A percentile compares a stretch with the other conserved stretches of the same genome.
Evolutionary conservation across 2,888 invertebrate species (phyloP).

Genomic region (Papilio gigon): DNA sequence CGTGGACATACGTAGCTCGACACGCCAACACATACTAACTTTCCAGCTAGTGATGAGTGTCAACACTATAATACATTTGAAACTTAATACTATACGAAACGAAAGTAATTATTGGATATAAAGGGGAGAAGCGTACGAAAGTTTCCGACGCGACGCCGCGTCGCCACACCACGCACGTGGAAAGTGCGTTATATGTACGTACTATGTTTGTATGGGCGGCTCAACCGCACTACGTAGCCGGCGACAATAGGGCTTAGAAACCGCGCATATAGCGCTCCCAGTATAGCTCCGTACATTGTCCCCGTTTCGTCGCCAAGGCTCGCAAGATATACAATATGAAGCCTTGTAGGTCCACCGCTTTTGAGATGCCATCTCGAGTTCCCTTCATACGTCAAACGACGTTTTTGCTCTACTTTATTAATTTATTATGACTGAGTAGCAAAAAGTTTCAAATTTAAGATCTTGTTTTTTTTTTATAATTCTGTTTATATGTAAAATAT

Average conservation of each 20-base stretch:
- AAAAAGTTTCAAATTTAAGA: not conserved
- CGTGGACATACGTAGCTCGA: not conserved
- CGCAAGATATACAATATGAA: constrained; percentile 38
- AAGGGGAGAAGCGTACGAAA: constrained; percentile 19
- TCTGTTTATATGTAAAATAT: too few species aligned
- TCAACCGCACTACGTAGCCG: constrained; percentile 31
- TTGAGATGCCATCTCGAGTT: constrained; percentile 39
- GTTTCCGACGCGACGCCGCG: constrained; percentile 14
- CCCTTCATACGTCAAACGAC: constrained; percentile 22
- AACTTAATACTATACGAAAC: not conserved
- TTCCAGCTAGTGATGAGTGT: not conserved
- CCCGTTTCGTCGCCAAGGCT: constrained; percentile 35
- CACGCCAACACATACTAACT: not conserved
- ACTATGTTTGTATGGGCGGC: not conserved
- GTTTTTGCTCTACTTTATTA: constrained; percentile 8
- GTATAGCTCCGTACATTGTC: constrained; percentile 34
- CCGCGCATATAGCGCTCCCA: constrained; percentile 23
- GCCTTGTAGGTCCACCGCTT: constrained; percentile 39
- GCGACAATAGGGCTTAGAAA: constrained; percentile 37
- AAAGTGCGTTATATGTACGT: constrained; percentile 7
- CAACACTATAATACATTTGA: not conserved
- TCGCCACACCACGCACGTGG: constrained; percentile 14
- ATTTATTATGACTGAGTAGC: not conserved
- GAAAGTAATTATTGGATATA: constrained; percentile 15
- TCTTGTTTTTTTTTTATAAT: not conserved